Evolutionary conservation across 1,140 invertebrate genomes (phyloP), one percentile per base, ranked within the genome.

Genomic region (Achroia grisella): DNA sequence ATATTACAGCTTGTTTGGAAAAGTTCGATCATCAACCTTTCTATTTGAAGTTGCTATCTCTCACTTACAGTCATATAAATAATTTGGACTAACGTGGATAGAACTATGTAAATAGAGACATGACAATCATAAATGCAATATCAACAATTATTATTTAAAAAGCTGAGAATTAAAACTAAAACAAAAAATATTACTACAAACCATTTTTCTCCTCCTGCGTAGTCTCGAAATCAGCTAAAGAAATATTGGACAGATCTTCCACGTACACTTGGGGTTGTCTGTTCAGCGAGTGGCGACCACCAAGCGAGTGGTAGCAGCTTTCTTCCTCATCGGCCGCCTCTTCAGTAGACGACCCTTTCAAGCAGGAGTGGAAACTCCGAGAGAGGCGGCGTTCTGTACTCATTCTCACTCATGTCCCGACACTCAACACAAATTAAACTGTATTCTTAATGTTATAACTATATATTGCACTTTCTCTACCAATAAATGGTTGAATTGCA

Each of bases 311-410:
- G 56, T 84, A 84, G 54, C 78, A 84, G 39, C 62, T 79, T 27
- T 82, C 80, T 33, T 82, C 80, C 5, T 84, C 80, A 43, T 84
- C 80, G 5, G 85, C 72, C 10, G 71, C 86, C 59, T 89, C 89
- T 62, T 90, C 89, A 39, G 88, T 88, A 52, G 90, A 89, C 52
- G 90, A 89, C 50, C 89, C 89, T 51, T 89, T 89, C 48, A 90
- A 82, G 57, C 89, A 90, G 34, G 89, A 90, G 78, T 90, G 89
- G 70, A 90, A 90, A 75, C 89, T 90, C 52, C 89, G 85, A n/a
- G 89, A 90, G 8, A 90, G 83, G 30, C 89, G 82, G 52, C 89
- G 85, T 61, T 89, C 89, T 50, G 89, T 88, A 52, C 89, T 89
- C 71, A 89, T 90, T 43, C 74, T 86, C 49, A 84, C 81, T 66